These are phyloP conservation scores for Trichomycterus rosablanca DNA, from an alignment of 2,113 vertebrate species.

Conservation along the genomic window DNA sequence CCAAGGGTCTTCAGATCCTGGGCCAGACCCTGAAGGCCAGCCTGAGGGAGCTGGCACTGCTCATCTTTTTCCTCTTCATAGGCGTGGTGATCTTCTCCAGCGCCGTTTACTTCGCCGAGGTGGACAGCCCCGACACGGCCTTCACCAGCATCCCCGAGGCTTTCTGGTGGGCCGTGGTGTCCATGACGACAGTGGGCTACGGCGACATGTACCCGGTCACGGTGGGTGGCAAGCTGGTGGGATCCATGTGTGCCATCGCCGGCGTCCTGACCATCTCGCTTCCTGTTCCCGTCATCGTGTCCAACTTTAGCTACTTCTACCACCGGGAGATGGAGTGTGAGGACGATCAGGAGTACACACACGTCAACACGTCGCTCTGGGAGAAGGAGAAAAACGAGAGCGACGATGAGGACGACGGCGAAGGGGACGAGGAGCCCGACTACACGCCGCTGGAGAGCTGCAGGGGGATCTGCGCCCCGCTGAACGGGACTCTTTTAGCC, in stretches of 20 bases:
- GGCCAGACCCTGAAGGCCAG: conserved; percentile 89
- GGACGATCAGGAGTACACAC: conserved; percentile 70
- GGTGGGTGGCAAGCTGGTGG: conserved; percentile 85
- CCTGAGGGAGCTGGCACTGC: conserved; percentile 83
- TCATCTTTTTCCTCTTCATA: conserved; percentile 95
- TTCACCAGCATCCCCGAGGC: conserved; percentile 90
- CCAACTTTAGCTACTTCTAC: conserved; percentile 94
- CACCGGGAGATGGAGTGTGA: conserved; percentile 79
- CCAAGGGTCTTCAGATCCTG: conserved; percentile 85
- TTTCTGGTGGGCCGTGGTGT: conserved; percentile 93
- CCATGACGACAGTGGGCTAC: conserved; percentile 91
- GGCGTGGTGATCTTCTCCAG: conserved; percentile 90
- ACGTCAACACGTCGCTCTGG: conserved; percentile 70
- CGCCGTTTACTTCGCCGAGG: conserved; percentile 86
- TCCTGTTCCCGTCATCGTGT: conserved; percentile 89
- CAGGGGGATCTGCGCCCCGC: conserved; percentile 50
- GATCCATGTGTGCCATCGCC: conserved; percentile 88
- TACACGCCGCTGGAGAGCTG: conserved; percentile 42
- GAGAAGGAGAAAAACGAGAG: conserved; percentile 56
- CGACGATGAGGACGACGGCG: conserved; percentile 46
- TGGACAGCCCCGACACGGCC: conserved; percentile 66
- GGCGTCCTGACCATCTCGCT: conserved; percentile 90
- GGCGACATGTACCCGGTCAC: conserved; percentile 88
- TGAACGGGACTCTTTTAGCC: conserved; percentile 27
- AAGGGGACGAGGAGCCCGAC: conserved; percentile 42